phyloP scores from a whole-genome alignment of 2,113 vertebrate genomes.

The Petromus typicus region DNA sequence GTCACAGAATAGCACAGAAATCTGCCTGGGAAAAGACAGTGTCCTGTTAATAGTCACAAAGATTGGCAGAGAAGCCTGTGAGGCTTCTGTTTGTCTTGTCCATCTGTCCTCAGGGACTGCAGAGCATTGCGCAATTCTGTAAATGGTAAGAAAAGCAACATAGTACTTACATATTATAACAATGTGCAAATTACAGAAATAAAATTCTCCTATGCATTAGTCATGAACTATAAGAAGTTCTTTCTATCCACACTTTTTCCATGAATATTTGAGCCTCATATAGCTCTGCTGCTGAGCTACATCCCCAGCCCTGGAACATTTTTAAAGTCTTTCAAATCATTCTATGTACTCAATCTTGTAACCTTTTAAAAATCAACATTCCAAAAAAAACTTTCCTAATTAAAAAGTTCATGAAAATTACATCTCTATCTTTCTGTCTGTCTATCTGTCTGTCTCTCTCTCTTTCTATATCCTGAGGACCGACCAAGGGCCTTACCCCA shows the following conservation, averaged over 20 bases:
- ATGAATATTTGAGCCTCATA: neutral
- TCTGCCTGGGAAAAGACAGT: conserved; percentile 26
- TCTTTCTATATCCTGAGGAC: neutral
- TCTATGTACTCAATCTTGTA: neutral
- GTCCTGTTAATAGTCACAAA: neutral
- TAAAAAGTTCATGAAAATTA: neutral
- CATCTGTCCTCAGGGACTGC: neutral
- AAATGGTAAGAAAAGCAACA: conserved; percentile 8
- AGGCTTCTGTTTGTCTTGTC: neutral
- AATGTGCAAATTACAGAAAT: conserved; percentile 27
- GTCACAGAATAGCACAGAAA: conserved; percentile 22
- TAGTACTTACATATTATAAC: neutral
- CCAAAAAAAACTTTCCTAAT: neutral
- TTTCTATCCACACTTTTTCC: neutral
- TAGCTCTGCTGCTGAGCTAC: neutral
- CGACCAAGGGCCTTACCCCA: neutral
- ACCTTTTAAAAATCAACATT: conserved; percentile 1
- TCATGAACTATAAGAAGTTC: neutral
- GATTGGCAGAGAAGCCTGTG: too few relatives aligned
- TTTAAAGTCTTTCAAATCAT: conserved; percentile 42
- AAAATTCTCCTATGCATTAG: neutral
- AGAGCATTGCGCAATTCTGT: neutral
- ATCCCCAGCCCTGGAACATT: neutral
- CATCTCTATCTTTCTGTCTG: neutral
- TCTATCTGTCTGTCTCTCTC: neutral